Evolutionary conservation across 2,797 vertebrate species (phyloP), one percentile per base, ranked within the genome.

Genomic region (Gymnothorax reevesii): DNA sequence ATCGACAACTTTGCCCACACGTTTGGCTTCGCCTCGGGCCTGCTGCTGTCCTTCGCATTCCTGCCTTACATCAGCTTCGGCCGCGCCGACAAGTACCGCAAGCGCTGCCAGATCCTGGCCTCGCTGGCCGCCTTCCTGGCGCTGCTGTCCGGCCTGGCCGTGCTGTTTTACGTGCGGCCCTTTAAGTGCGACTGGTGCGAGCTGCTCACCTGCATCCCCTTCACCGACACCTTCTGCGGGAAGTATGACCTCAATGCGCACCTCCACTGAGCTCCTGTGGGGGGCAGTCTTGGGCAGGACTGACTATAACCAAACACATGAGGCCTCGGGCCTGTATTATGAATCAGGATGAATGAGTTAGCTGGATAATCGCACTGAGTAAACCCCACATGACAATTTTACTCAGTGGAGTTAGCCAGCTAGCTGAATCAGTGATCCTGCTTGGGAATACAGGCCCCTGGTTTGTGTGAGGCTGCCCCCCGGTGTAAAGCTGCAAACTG

Each of bases 171-270:
- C 57, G 96, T 99, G 93, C 97, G 97, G 92, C 97, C 98, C 4
- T 98, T 99, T 90, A 98, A 97, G 93, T 99, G 98, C 0, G 97
- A 98, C 85, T 99, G 98, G 98, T 99, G 99, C 0, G 98, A 99
- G 93, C 94, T 98, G 93, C 97, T 99, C 90, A 99, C 98, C 73
- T 99, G 99, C 92, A 99, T 99, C 94, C 98, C 99, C 62, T 98
- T 99, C 95, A 99, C 98, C 7, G 98, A 99, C 96, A 99, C 99
- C 89, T 99, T 99, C 96, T 99, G 98, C 2, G 99, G 98, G 95
- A 99, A 99, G 93, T 99, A 99, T 0, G 98, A 99, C 95, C 97
- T 99, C 93, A 98, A 99, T 0, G 97, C 98, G 17, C 98, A 99
- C 95, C 97, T 99, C 88, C 98, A 99, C 93, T 99, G 95, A 98